Evolutionary conservation across 2,797 vertebrate genomes (phyloP).

Genomic region (Anabas testudineus): DNA sequence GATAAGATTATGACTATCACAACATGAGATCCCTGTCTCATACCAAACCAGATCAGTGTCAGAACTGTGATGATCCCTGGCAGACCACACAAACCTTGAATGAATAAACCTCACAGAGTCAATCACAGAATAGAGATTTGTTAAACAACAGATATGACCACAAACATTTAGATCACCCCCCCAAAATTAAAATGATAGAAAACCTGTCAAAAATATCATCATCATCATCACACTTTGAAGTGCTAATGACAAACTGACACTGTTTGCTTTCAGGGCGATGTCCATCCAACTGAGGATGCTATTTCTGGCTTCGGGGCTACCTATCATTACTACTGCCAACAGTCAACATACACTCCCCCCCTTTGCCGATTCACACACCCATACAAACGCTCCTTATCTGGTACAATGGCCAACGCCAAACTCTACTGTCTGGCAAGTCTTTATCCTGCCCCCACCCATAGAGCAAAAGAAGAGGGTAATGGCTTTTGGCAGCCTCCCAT

Average conservation of each 20-base stretch:
- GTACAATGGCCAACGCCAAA: constrained; percentile 29
- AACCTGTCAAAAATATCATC: not conserved
- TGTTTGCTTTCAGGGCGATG: constrained; percentile 25
- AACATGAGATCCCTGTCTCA: constrained; percentile 22
- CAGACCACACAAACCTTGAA: not conserved
- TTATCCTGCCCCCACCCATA: constrained; percentile 24
- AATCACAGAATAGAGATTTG: no score
- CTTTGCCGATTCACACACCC: not conserved
- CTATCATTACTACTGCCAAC: constrained; percentile 11
- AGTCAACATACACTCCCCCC: constrained; percentile 2
- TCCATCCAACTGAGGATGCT: constrained; percentile 1
- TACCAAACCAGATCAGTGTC: constrained; percentile 24
- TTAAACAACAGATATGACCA: not conserved
- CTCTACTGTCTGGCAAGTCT: constrained; percentile 33
- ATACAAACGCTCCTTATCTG: constrained; percentile 37
- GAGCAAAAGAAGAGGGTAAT: constrained; percentile 58
- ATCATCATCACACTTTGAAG: not conserved
- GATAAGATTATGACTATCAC: constrained; percentile 12
- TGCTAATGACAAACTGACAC: constrained; percentile 17
- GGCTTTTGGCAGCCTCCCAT: constrained; percentile 65
- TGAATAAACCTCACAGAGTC: not conserved
- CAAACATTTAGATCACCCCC: not conserved
- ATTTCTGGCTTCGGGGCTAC: constrained; percentile 1
- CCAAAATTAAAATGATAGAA: constrained; percentile 1
- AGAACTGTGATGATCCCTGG: constrained; percentile 6